A percentile compares a stretch with the other conserved stretches of the same genome.
These are phyloP conservation scores for Coreius guichenoti DNA, from an alignment of 2,797 vertebrate species.

Conservation along the genomic window DNA sequence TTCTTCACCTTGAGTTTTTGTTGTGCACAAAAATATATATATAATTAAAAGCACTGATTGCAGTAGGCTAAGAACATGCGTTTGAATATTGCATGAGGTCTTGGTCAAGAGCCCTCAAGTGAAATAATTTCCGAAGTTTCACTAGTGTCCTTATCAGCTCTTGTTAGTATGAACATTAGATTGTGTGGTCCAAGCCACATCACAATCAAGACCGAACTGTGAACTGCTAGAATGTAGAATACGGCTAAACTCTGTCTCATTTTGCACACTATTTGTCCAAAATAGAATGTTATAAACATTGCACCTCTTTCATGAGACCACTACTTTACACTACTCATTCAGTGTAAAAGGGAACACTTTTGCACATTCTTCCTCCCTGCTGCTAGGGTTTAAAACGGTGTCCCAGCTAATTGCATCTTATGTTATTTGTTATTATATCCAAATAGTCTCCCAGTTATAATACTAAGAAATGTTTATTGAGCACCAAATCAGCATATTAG, in stretches of 20 bases:
- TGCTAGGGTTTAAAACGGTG: not conserved
- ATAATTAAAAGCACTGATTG: slow-evolving; percentile 17
- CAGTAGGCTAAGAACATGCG: not conserved
- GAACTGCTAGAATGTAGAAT: not conserved
- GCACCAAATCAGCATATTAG: not conserved
- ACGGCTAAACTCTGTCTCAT: not conserved
- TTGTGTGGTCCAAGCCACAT: not conserved
- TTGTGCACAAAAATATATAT: not conserved
- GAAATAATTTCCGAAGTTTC: not conserved
- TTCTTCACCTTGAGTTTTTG: not conserved
- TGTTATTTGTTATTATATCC: slow-evolving; percentile 5
- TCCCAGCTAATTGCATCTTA: not conserved
- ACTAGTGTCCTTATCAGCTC: slow-evolving; percentile 5
- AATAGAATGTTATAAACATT: slow-evolving; percentile 5
- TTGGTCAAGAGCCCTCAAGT: slow-evolving; percentile 19
- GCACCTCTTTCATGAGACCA: not conserved
- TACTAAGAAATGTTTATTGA: not conserved
- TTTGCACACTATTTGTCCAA: slow-evolving; percentile 23
- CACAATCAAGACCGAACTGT: slow-evolving; percentile 16
- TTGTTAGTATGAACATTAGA: not conserved
- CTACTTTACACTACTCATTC: not conserved
- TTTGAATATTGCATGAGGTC: slow-evolving; percentile 30
- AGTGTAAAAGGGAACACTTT: not conserved
- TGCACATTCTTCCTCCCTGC: slow-evolving; percentile 3
- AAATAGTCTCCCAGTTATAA: not conserved